Evolutionary conservation across 2,888 invertebrate genomes (phyloP), one percentile per base, ranked within the genome.

Genomic region (Lasioglossum figueresi): DNA sequence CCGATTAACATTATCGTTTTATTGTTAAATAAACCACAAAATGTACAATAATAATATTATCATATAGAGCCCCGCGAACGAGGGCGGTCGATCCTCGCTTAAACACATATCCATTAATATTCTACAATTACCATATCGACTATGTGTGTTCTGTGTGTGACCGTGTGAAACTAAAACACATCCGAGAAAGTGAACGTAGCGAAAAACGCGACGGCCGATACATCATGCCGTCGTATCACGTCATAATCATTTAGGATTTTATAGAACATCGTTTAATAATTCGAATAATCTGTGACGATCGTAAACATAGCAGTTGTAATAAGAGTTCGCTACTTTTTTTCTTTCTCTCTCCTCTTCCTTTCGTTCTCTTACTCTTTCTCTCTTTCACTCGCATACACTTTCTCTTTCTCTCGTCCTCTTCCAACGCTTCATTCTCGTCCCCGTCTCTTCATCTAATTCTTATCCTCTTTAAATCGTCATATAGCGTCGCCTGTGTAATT

Each of bases 241-340:
- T 84, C 72, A 90, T 92, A 91, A 90, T 68, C 92, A 92, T 92
- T 93, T 92, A 93, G 79, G 83, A 92, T 91, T 91, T 34, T 37
- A 92, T 92, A 92, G 91, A 92, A 92, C 91, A 92, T 93, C 90
- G 86, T 88, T 63, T 48, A 84, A 76, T 83, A 76, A 85, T 84
- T 80, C 71, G 84, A 96, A 88, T 93, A 96, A 52, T 96, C 96
- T 92, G 96, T 68, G 84, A 12, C 77, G 95, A 96, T 66, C 90
- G 96, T 88, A 96, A 96, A 82, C 96, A 96, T 93, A 96, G 96
- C 95, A 94, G 95, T 89, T 93, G 95, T 87, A 91, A 89, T 91
- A 86, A 92, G 91, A 91, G 92, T 92, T 90, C 84, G 84, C 91
- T 92, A 91, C 84, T 90, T 88, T 90, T 34, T 68, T 31, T 66